Evolutionary conservation across 2,113 vertebrate species (phyloP).

Genomic region (Cisticola juncidis): DNA sequence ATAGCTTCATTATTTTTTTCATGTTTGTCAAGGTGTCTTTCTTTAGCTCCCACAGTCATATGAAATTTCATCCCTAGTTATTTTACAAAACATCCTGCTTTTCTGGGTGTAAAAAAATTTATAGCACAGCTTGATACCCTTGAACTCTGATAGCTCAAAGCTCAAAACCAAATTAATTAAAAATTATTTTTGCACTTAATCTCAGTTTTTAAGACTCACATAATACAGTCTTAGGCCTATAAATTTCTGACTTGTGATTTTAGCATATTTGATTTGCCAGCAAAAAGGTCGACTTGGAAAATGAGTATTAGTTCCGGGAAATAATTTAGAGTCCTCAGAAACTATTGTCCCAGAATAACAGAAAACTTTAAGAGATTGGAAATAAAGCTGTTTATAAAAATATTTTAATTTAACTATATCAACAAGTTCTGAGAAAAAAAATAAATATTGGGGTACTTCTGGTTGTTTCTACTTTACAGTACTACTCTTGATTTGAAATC

Average conservation of each 20-base stretch:
- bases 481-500: neutral
- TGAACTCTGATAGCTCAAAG: neutral
- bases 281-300: neutral
- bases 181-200: neutral
- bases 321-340: neutral
- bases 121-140: neutral
- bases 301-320: neutral
- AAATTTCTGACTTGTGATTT: neutral
- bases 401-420: neutral
- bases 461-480: neutral
- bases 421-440: neutral
- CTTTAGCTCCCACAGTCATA: neutral
- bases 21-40: neutral
- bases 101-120: neutral
- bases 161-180: neutral
- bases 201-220: neutral
- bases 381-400: neutral
- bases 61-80: constrained; percentile 5
- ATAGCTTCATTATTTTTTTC: neutral
- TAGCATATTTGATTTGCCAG: neutral
- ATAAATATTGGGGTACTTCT: neutral
- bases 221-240: neutral
- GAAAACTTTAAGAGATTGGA: neutral
- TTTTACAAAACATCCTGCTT: constrained; percentile 1
- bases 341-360: neutral